Conservation (phyloP, 2,113 vertebrate genomes). For the Oryzias woworae region DNA sequence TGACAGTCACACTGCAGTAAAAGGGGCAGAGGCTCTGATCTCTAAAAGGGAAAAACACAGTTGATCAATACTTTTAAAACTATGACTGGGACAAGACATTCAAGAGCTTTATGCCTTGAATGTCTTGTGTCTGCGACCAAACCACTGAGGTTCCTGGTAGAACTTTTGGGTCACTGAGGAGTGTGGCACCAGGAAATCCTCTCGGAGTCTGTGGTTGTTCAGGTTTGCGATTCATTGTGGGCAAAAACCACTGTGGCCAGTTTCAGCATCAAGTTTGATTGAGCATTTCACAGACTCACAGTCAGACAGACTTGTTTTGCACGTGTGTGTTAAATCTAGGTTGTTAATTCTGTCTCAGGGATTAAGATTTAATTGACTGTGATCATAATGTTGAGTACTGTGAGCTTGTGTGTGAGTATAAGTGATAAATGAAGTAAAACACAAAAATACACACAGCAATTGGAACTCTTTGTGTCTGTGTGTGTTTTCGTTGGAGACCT, state of each 20-base stretch:
- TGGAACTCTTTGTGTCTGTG: not conserved
- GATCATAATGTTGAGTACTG: conserved; percentile 65
- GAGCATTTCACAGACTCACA: not conserved
- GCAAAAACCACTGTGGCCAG: not conserved
- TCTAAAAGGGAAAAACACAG: no score
- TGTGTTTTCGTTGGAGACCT: conserved; percentile 5
- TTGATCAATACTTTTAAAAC: no score
- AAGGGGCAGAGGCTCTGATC: no score
- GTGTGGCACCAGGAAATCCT: no score
- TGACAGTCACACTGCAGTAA: no score
- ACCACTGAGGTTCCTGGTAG: no score
- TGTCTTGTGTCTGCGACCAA: no score
- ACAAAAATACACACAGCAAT: not conserved
- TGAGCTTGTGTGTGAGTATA: conserved; percentile 17
- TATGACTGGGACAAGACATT: no score
- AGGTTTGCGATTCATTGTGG: no score
- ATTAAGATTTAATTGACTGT: conserved; percentile 50
- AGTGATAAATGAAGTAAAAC: not conserved
- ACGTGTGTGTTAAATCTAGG: conserved; percentile 39
- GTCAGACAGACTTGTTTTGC: conserved; percentile 23
- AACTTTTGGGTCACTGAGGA: no score
- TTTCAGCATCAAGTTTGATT: not conserved
- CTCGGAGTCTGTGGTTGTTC: no score
- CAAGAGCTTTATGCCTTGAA: no score
- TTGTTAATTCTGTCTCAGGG: conserved; percentile 50